phyloP scores from a whole-genome alignment of 2,113 vertebrate species.

The Antigone vipio region DNA sequence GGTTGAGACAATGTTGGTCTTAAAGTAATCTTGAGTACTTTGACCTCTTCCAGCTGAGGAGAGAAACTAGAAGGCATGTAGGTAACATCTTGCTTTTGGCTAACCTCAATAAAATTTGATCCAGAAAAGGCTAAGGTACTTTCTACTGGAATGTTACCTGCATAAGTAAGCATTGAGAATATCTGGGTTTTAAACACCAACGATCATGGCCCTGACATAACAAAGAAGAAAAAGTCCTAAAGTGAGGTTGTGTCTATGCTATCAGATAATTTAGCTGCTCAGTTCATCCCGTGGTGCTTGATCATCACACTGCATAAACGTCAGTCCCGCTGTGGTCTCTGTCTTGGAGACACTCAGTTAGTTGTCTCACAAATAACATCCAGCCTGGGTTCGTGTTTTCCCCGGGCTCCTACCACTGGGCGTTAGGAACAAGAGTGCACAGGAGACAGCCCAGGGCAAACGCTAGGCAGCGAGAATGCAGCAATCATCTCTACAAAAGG shows the following conservation, averaged over 20 bases:
- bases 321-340: background rate
- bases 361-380: background rate
- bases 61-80: background rate
- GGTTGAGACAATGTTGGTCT: background rate
- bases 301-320: background rate
- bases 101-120: background rate
- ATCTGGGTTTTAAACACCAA: background rate
- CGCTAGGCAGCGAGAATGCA: fast-evolving
- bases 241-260: background rate
- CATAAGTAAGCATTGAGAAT: background rate
- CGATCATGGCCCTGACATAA: background rate
- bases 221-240: background rate
- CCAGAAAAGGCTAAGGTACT: background rate
- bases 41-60: background rate
- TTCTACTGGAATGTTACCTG: background rate
- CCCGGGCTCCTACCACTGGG: background rate
- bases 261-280: background rate
- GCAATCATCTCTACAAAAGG: background rate
- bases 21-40: background rate
- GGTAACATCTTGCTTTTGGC: background rate
- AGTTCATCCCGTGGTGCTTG: background rate
- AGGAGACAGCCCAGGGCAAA: background rate
- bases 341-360: background rate
- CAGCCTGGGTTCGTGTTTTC: background rate
- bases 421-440: background rate